Evolutionary conservation across 2,888 invertebrate genomes (phyloP).

Genomic region (Plemyria rubiginata): DNA sequence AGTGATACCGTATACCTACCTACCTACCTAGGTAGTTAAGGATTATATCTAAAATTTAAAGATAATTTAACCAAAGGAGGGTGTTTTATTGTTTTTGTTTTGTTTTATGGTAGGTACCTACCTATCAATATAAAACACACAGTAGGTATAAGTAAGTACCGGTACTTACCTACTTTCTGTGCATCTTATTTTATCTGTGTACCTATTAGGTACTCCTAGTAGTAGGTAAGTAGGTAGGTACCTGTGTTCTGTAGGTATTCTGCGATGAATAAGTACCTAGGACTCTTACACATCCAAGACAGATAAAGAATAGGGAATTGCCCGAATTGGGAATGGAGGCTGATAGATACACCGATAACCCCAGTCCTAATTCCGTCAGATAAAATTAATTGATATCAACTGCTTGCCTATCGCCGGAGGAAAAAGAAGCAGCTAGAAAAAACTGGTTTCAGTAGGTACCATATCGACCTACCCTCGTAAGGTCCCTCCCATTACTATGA

Average conservation of each 20-base stretch:
- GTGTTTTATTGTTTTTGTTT: no score
- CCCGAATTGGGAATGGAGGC: constrained; percentile 33
- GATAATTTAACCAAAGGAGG: no score
- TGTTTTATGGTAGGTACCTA: no score
- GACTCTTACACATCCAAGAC: constrained; percentile 8
- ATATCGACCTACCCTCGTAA: no score
- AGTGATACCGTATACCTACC: no score
- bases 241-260: not conserved
- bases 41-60: no score
- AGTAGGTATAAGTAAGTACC: no score
- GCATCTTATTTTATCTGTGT: no score
- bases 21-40: no score
- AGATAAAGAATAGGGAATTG: constrained; percentile 27
- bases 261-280: not conserved
- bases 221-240: not conserved
- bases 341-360: constrained; percentile 38
- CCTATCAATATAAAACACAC: no score
- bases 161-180: not conserved
- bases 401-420: not conserved
- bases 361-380: constrained; percentile 26
- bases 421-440: not conserved
- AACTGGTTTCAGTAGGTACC: not conserved
- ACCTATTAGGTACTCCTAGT: no score
- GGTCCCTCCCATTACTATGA: not conserved
- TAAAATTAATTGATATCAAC: constrained; percentile 32